These are phyloP conservation scores for Lithophane socia DNA, from an alignment of 2,888 invertebrate genomes.

Conservation along the genomic window DNA sequence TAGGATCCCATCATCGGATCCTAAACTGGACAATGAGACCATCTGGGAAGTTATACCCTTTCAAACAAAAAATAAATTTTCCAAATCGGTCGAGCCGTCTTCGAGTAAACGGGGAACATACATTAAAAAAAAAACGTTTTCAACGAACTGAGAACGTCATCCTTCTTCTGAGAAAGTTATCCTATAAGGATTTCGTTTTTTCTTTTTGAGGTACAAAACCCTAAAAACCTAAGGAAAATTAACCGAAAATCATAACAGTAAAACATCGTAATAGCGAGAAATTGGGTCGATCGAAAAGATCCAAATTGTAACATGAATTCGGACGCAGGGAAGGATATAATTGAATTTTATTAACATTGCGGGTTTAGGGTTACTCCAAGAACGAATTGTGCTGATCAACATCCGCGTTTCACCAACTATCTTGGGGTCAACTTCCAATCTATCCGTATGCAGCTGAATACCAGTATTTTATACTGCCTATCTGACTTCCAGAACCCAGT, in stretches of 20 bases:
- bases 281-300: slow-evolving; percentile 67
- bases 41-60: too few species aligned
- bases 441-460: background rate
- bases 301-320: slow-evolving; percentile 69
- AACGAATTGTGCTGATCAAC: slow-evolving; percentile 68
- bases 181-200: too few species aligned
- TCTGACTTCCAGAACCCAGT: background rate
- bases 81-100: too few species aligned
- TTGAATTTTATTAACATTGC: slow-evolving; percentile 79
- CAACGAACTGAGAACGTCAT: too few species aligned
- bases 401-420: background rate
- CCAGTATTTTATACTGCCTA: background rate
- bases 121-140: too few species aligned
- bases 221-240: slow-evolving; percentile 63
- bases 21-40: too few species aligned
- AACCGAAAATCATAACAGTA: slow-evolving; percentile 69
- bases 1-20: too few species aligned
- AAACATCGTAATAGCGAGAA: slow-evolving; percentile 69
- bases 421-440: background rate
- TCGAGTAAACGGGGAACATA: too few species aligned
- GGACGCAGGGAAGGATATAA: slow-evolving; percentile 73
- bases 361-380: slow-evolving; percentile 66
- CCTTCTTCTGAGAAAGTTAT: too few species aligned
- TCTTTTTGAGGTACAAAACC: too few species aligned
- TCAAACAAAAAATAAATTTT: too few species aligned